phyloP scores from a whole-genome alignment of 1,140 invertebrate species.

The Halesus radiatus region DNA sequence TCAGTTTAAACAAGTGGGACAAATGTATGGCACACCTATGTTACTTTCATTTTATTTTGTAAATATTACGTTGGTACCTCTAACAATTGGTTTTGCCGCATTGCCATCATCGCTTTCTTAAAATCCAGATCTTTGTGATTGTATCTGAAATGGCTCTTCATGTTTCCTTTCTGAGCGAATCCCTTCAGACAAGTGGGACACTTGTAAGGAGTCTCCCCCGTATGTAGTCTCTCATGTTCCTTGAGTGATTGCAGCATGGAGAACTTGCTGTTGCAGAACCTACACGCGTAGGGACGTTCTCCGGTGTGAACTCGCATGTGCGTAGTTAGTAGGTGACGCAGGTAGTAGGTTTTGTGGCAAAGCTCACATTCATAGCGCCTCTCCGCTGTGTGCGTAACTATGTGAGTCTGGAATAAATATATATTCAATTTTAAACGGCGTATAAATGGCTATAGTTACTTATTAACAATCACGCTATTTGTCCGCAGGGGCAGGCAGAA shows the following conservation, averaged over 20 bases:
- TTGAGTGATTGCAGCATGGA: slow-evolving; percentile 62
- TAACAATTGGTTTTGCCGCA: background rate
- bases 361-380: slow-evolving; percentile 66
- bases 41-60: no score
- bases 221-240: slow-evolving; percentile 63
- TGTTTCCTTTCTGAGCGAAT: slow-evolving; percentile 60
- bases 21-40: slow-evolving; percentile 63
- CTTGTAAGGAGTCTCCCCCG: slow-evolving; percentile 70
- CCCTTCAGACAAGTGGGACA: slow-evolving; percentile 68
- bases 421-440: slow-evolving; percentile 32
- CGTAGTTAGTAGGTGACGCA: slow-evolving; percentile 50
- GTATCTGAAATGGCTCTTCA: slow-evolving; percentile 36
- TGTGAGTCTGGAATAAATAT: slow-evolving; percentile 59
- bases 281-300: slow-evolving; percentile 57
- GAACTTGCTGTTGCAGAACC: slow-evolving; percentile 60
- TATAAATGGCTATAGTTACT: background rate
- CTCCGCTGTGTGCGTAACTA: slow-evolving; percentile 65
- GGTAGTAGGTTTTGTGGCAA: slow-evolving; percentile 60
- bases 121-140: slow-evolving; percentile 35
- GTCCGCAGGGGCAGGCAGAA: no score
- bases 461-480: no score
- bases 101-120: background rate
- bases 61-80: no score
- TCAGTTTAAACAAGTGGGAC: slow-evolving; percentile 66
- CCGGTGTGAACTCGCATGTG: slow-evolving; percentile 51